A percentile compares a stretch with the other conserved stretches of the same genome.
Evolutionary conservation across 2,888 invertebrate species (phyloP).

Genomic region (Apodemia duryi): DNA sequence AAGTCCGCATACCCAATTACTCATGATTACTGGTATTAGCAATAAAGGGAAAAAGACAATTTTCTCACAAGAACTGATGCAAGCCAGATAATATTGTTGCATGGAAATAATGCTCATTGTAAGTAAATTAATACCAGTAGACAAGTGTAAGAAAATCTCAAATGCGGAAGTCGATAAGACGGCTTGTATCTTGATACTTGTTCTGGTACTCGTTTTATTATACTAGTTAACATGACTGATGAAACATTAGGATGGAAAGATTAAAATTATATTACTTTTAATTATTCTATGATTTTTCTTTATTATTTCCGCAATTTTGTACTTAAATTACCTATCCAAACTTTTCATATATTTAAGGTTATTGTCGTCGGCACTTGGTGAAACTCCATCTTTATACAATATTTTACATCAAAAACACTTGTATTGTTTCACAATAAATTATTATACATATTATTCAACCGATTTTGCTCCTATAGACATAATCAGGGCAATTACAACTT

Average conservation of each 20-base stretch:
- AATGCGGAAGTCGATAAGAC: slow-evolving; percentile 18
- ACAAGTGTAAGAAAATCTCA: slow-evolving; percentile 19
- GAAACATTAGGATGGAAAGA: neutral
- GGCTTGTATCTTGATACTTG: slow-evolving; percentile 15
- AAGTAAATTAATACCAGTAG: slow-evolving; percentile 17
- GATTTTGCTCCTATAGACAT: no score
- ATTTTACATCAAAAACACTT: no score
- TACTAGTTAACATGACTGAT: slow-evolving; percentile 7
- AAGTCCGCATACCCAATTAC: slow-evolving; percentile 17
- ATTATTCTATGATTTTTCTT: neutral
- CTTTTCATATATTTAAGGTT: no score
- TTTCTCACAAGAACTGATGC: slow-evolving; percentile 34
- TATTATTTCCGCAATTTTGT: no score
- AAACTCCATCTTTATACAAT: no score
- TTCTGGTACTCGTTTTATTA: slow-evolving; percentile 8
- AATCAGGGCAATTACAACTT: no score
- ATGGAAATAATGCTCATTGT: slow-evolving; percentile 29
- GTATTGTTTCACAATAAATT: no score
- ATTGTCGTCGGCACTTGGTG: no score
- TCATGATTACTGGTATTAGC: slow-evolving; percentile 17
- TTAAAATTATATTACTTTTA: neutral
- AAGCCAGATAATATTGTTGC: slow-evolving; percentile 32
- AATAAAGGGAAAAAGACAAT: slow-evolving; percentile 33
- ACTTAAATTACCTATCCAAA: no score
- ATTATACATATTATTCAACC: no score